These are phyloP conservation scores for Ceratoteleas bidentatus DNA, from an alignment of 1,140 invertebrate genomes.

Conservation along the genomic window DNA sequence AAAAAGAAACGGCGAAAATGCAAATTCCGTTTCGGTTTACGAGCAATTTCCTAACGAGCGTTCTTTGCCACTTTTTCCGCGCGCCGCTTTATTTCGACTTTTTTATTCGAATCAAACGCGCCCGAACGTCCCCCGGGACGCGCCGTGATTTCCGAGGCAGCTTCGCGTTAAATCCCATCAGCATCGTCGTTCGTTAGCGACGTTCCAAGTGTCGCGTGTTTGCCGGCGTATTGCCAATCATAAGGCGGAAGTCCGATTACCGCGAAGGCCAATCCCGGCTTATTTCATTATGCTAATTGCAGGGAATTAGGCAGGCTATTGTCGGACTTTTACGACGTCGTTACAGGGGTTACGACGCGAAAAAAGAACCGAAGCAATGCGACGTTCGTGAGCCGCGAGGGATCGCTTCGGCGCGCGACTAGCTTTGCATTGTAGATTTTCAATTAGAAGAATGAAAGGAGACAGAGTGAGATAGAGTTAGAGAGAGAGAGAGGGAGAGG, in stretches of 20 bases:
- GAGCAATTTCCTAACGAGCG: conserved; percentile 42
- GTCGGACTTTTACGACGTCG: conserved; percentile 26
- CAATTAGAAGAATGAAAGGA: neutral
- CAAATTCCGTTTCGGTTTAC: conserved; percentile 31
- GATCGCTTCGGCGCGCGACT: no score
- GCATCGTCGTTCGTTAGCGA: conserved; percentile 29
- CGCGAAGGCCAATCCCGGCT: conserved; percentile 34
- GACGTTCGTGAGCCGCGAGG: neutral
- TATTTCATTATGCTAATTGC: conserved; percentile 50
- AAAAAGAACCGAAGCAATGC: neutral
- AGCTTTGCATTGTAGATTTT: neutral
- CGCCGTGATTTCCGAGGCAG: conserved; percentile 20
- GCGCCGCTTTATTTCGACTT: conserved; percentile 1
- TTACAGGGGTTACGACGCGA: conserved; percentile 15
- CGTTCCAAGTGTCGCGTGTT: conserved; percentile 22
- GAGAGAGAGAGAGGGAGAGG: no score
- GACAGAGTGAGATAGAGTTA: no score
- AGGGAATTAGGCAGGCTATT: conserved; percentile 14
- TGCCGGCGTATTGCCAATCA: conserved; percentile 44
- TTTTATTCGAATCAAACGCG: conserved; percentile 37
- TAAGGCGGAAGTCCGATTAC: conserved; percentile 45
- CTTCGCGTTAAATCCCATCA: conserved; percentile 30
- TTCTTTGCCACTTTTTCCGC: conserved; percentile 15
- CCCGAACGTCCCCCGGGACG: conserved; percentile 4
- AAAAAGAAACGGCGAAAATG: conserved; percentile 12